A percentile compares a stretch with the other conserved stretches of the same genome.
These are phyloP conservation scores for Nomada goodeniana DNA, from an alignment of 2,888 invertebrate genomes.

Conservation along the genomic window DNA sequence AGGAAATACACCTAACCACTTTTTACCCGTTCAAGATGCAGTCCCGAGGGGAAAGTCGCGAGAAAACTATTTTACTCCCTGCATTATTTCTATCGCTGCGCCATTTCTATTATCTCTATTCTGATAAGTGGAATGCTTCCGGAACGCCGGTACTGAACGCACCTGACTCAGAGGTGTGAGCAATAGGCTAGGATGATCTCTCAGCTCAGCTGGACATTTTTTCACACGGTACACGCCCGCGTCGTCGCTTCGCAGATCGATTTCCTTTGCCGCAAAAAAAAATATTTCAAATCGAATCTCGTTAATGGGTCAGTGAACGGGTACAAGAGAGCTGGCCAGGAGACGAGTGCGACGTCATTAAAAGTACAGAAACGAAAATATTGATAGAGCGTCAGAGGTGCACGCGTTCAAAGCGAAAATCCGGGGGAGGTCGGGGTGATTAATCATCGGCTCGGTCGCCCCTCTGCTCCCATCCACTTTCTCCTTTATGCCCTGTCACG, in stretches of 20 bases:
- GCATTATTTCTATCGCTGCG: conserved; percentile 26
- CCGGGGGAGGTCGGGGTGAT: conserved; percentile 57
- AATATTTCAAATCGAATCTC: too few relatives aligned
- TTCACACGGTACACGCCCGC: too few relatives aligned
- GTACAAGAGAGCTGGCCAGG: not conserved
- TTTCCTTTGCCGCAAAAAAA: too few relatives aligned
- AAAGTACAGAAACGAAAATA: not conserved
- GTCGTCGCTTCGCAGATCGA: too few relatives aligned
- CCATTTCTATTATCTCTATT: not conserved
- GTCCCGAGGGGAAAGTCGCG: conserved; percentile 3
- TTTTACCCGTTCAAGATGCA: conserved; percentile 53
- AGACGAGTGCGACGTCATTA: not conserved
- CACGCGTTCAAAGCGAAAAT: conserved; percentile 60
- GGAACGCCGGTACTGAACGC: not conserved
- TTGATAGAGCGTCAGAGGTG: conserved; percentile 2
- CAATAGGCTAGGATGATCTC: not conserved
- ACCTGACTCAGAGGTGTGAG: too few relatives aligned
- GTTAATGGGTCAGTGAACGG: not conserved
- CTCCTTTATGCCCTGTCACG: conserved; percentile 1
- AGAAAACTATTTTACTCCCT: conserved; percentile 36
- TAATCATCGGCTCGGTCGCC: conserved; percentile 58
- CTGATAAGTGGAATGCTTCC: not conserved
- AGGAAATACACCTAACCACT: conserved; percentile 69
- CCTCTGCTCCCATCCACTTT: conserved; percentile 1
- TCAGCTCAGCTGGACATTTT: too few relatives aligned